phyloP scores from a whole-genome alignment of 2,797 vertebrate genomes.

The Propithecus perrieri region DNA sequence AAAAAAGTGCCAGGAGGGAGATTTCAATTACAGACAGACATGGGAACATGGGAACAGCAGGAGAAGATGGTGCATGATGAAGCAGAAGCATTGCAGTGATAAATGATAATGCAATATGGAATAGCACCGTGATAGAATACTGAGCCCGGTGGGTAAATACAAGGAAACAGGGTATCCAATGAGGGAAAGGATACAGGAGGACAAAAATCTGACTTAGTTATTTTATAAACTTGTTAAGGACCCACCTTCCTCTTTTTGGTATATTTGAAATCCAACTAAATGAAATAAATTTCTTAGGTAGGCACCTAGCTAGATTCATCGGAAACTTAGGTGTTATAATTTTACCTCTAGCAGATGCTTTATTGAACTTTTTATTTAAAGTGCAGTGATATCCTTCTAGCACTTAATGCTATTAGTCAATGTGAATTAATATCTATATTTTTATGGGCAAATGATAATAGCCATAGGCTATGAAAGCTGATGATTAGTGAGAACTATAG shows the following conservation, averaged over 20 bases:
- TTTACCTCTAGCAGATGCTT: not conserved
- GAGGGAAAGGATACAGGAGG: not conserved
- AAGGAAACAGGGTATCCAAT: not conserved
- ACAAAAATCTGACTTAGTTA: not conserved
- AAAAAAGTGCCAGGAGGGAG: not conserved
- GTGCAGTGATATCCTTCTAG: not conserved
- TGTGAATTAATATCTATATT: not conserved
- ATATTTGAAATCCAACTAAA: slow-evolving; percentile 23
- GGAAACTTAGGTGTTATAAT: not conserved
- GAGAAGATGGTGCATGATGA: not conserved
- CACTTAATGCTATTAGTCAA: not conserved
- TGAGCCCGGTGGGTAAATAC: not conserved
- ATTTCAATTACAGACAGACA: not conserved
- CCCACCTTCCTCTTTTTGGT: not conserved
- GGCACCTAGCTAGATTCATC: not conserved
- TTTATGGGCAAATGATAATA: not conserved
- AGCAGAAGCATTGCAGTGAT: not conserved
- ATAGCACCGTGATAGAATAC: not conserved
- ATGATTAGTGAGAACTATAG: not conserved
- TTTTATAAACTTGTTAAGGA: slow-evolving; percentile 1
- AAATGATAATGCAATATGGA: not conserved
- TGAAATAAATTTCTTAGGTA: not conserved
- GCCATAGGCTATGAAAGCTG: not conserved
- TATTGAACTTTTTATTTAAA: not conserved
- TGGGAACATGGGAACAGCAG: not conserved